Evolutionary conservation across 2,888 invertebrate genomes (phyloP).

Genomic region (Coenonympha glycerion): DNA sequence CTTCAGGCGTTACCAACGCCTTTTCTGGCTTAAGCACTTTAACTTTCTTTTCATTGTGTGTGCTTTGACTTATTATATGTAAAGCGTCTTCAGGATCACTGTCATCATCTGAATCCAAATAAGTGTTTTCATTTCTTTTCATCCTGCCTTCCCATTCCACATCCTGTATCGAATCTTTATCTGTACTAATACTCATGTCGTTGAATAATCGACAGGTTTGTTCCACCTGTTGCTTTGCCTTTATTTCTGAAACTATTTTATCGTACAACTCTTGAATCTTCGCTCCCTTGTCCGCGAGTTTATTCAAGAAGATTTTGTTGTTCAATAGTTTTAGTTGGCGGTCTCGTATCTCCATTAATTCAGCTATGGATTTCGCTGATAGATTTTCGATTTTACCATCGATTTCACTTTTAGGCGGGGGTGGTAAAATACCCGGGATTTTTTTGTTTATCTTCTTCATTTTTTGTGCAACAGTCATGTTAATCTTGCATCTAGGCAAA

Average conservation of each 20-base stretch:
- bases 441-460: slow-evolving; percentile 58
- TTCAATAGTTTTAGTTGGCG: slow-evolving; percentile 74
- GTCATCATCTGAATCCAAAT: slow-evolving; percentile 76
- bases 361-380: slow-evolving; percentile 57
- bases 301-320: slow-evolving; percentile 70
- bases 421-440: slow-evolving; percentile 67
- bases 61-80: slow-evolving; percentile 75
- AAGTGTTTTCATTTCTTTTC: slow-evolving; percentile 39
- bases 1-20: slow-evolving; percentile 68
- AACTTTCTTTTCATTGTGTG: slow-evolving; percentile 66
- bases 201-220: slow-evolving; percentile 68
- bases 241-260: slow-evolving; percentile 66
- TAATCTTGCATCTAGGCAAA: not conserved
- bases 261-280: slow-evolving; percentile 69
- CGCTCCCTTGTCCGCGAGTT: slow-evolving; percentile 76
- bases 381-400: slow-evolving; percentile 75
- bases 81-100: slow-evolving; percentile 77
- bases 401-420: slow-evolving; percentile 62
- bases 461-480: slow-evolving; percentile 30
- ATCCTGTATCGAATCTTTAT: slow-evolving; percentile 66
- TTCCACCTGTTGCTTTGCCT: slow-evolving; percentile 67
- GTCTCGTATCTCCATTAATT: slow-evolving; percentile 71
- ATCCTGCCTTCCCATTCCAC: slow-evolving; percentile 78
- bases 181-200: slow-evolving; percentile 64
- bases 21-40: slow-evolving; percentile 61